phyloP scores from a whole-genome alignment of 2,888 invertebrate genomes.

The Aphrophora alni region DNA sequence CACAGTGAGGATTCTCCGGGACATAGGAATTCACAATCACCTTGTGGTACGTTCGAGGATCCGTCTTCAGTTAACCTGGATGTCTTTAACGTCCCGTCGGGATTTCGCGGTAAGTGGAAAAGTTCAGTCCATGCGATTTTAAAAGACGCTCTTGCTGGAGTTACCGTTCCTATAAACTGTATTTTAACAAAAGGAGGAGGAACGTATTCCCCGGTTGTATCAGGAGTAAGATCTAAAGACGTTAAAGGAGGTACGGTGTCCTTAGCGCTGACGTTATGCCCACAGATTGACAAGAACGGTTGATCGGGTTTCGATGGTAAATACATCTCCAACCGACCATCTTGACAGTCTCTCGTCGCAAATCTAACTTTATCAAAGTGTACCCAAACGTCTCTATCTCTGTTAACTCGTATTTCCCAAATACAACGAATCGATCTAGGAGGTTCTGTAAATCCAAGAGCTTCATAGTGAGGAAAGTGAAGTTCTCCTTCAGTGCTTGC shows the following conservation, averaged over 20 bases:
- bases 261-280: slow-evolving; percentile 82
- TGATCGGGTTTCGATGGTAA: slow-evolving; percentile 68
- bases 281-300: slow-evolving; percentile 82
- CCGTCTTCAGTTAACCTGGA: slow-evolving; percentile 66
- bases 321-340: slow-evolving; percentile 85
- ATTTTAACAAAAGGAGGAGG: slow-evolving; percentile 60
- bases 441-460: slow-evolving; percentile 63
- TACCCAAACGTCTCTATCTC: slow-evolving; percentile 84
- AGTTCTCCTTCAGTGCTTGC: slow-evolving; percentile 85
- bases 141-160: slow-evolving; percentile 82
- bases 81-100: slow-evolving; percentile 79
- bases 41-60: slow-evolving; percentile 46
- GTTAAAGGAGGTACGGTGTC: slow-evolving; percentile 71
- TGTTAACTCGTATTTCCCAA: slow-evolving; percentile 82
- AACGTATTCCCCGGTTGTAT: slow-evolving; percentile 67
- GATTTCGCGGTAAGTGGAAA: slow-evolving; percentile 83
- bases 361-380: slow-evolving; percentile 86
- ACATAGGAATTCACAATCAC: slow-evolving; percentile 81
- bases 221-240: slow-evolving; percentile 60
- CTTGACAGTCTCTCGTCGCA: slow-evolving; percentile 83
- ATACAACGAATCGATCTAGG: slow-evolving; percentile 68
- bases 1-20: slow-evolving; percentile 84
- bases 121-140: slow-evolving; percentile 91
- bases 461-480: slow-evolving; percentile 86
- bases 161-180: slow-evolving; percentile 66